phyloP scores from a whole-genome alignment of 2,888 invertebrate species.

The Phortica okadai region DNA sequence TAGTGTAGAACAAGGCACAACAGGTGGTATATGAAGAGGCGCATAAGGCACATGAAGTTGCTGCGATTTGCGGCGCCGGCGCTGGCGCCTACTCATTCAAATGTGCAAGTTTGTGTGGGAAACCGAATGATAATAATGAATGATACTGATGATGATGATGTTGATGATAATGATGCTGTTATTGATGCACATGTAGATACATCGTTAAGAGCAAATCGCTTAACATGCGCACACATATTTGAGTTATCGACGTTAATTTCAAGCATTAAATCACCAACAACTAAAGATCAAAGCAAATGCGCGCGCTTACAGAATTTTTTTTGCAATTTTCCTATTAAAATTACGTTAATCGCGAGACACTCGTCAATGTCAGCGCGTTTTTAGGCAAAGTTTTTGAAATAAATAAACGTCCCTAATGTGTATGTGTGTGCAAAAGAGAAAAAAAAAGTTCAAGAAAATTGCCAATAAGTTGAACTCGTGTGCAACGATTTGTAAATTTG shows the following conservation, averaged over 20 bases:
- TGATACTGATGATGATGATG: background rate
- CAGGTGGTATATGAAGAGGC: conserved; percentile 29
- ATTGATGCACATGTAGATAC: conserved; percentile 28
- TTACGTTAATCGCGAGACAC: conserved; percentile 52
- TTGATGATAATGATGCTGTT: background rate
- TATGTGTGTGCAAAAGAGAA: background rate
- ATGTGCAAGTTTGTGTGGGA: background rate
- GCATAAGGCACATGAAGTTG: conserved; percentile 38
- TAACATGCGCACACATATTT: conserved; percentile 51
- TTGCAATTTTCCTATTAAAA: conserved; percentile 49
- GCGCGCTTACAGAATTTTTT: background rate
- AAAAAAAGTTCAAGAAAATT: background rate
- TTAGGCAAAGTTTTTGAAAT: conserved; percentile 34
- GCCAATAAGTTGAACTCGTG: conserved; percentile 4
- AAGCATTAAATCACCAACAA: conserved; percentile 35
- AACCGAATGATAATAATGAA: background rate
- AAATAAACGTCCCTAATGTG: background rate
- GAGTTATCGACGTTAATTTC: conserved; percentile 31
- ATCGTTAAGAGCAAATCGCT: conserved; percentile 48
- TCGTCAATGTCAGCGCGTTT: conserved; percentile 59
- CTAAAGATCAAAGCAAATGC: conserved; percentile 44
- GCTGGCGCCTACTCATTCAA: conserved; percentile 26
- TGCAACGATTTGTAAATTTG: conserved; percentile 10
- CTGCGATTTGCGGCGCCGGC: background rate
- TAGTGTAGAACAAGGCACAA: conserved; percentile 38